These are phyloP conservation scores for Phrynocephalus forsythii DNA, from an alignment of 2,797 vertebrate genomes.

Conservation along the genomic window DNA sequence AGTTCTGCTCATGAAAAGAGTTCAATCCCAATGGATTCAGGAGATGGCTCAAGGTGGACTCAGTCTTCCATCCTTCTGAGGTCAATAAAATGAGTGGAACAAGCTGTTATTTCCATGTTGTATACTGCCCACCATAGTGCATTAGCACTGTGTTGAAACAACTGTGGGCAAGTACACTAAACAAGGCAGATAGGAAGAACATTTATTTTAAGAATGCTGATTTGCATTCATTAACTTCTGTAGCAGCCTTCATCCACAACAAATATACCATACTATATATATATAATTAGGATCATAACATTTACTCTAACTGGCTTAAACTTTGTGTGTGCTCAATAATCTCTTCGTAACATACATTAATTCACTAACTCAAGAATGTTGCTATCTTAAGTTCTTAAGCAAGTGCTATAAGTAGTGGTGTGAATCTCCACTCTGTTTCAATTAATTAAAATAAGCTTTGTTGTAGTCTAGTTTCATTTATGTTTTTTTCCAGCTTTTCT, in stretches of 20 bases:
- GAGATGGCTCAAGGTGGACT: no score
- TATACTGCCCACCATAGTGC: no score
- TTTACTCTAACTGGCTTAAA: background rate
- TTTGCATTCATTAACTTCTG: background rate
- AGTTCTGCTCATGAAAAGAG: no score
- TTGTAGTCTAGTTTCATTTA: conserved; percentile 1
- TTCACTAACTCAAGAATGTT: conserved; percentile 3
- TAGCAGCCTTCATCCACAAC: background rate
- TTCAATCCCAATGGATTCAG: no score
- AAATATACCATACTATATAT: no score
- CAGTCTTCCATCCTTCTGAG: no score
- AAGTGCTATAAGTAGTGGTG: conserved; percentile 7
- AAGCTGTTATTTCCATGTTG: no score
- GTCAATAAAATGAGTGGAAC: no score
- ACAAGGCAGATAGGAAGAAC: background rate
- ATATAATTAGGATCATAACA: background rate
- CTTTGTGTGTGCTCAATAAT: background rate
- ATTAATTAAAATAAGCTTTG: conserved; percentile 35
- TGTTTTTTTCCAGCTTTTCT: conserved; percentile 22
- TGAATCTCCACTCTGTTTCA: background rate
- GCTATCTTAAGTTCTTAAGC: conserved; percentile 11
- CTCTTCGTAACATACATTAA: background rate
- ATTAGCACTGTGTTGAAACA: background rate
- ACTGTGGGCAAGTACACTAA: background rate
- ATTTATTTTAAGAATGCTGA: background rate